Percentiles rank a stretch among this genome's conserved stretches.
Evolutionary conservation across 2,888 invertebrate species (phyloP).

Genomic region (Phytoseiulus persimilis): DNA sequence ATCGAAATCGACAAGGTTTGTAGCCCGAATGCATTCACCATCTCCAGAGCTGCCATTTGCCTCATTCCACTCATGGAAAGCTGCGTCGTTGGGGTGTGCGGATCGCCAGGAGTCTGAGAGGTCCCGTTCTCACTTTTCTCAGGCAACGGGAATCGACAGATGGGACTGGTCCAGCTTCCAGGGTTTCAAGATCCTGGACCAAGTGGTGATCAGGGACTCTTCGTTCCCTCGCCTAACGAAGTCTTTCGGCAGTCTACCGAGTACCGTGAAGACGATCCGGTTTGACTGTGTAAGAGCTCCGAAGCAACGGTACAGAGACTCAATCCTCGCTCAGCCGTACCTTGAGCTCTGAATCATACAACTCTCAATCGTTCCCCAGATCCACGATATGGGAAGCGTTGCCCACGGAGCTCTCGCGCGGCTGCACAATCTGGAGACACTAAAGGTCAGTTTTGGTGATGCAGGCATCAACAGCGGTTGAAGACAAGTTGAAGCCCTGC

Average conservation of each 20-base stretch:
- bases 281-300: background rate
- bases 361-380: background rate
- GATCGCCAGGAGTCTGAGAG: background rate
- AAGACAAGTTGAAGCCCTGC: too few species aligned
- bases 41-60: too few species aligned
- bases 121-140: background rate
- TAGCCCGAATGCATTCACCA: background rate
- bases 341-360: background rate
- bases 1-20: background rate
- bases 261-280: background rate
- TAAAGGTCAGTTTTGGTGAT: background rate
- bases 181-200: background rate
- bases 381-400: background rate
- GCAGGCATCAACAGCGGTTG: too few species aligned
- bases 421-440: background rate
- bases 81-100: too few species aligned
- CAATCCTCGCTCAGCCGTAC: background rate
- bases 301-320: too few species aligned
- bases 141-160: background rate
- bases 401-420: background rate
- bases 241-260: slow-evolving; percentile 7
- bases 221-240: background rate
- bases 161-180: background rate
- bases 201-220: background rate
- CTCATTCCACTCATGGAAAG: too few species aligned